Evolutionary conservation across 2,113 vertebrate genomes (phyloP), one percentile per base, ranked within the genome.

Genomic region (Dinomys branickii): DNA sequence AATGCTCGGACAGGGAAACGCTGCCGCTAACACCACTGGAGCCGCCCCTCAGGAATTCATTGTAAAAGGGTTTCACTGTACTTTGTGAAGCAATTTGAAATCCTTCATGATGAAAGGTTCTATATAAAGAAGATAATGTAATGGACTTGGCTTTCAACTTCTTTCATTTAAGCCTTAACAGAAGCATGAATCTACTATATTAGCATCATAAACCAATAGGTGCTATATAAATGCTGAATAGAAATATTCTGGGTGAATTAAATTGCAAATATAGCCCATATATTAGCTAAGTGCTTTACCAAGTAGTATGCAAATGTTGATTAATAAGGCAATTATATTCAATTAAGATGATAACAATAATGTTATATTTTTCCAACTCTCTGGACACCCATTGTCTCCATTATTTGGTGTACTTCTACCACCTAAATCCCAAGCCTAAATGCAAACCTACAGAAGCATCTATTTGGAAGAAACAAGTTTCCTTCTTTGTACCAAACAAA

Each of bases 151-250:
- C 96, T 98, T 97, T 97, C 98, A 94, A 90, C 93, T 97, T 96
- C 92, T 97, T 97, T 97, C 96, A 97, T 95, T 97, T 97, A 97
- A 94, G 93, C 88, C 58, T 95, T 96, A 97, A 90, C 93, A 97
- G 98, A 97, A 96, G 94, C 97, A 97, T 98, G 97, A 98, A 97
- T 97, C 97, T 97, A 98, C 94, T 97, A 96, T 97, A 97, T 97
- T 97, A 96, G 84, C 82, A 95, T 96, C 96, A 96, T 98, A 98
- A 97, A 97, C 97, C 96, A 97, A 92, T 97, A 95, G 96, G 94
- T 96, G 95, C 92, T 96, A 61, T 88, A 88, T 97, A 97, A 97
- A 91, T 94, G 97, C 97, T 97, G 96, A 95, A 94, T 73, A 97
- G 94, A 96, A 97, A 95, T 96, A 97, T 96, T 97, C 97, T 82